Percentiles rank a stretch among this genome's conserved stretches.
phyloP scores from a whole-genome alignment of 2,797 vertebrate species.

The Myotis findleyi region DNA sequence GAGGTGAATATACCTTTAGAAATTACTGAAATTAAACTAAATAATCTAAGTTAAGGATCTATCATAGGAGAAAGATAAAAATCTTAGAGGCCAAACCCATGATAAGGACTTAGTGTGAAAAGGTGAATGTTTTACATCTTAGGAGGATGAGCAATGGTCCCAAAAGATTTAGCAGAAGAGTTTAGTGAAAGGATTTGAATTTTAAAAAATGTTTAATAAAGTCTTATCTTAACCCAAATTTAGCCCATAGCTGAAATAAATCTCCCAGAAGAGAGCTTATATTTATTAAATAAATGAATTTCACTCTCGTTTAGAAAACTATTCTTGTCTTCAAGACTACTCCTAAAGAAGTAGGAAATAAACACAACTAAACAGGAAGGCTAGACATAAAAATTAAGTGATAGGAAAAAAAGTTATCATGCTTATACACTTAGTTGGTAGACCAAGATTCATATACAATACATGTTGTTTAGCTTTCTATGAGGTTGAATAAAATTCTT shows the following conservation, averaged over 20 bases:
- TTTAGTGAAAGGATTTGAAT: background rate
- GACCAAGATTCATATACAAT: background rate
- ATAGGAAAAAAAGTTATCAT: background rate
- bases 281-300: background rate
- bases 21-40: background rate
- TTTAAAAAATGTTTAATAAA: background rate
- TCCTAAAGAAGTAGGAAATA: background rate
- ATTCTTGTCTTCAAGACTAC: background rate
- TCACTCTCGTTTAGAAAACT: background rate
- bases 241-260: background rate
- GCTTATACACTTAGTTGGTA: background rate
- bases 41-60: background rate
- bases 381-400: background rate
- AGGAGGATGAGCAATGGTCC: background rate
- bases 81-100: background rate
- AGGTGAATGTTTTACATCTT: background rate
- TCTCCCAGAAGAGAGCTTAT: background rate
- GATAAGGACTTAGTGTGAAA: background rate
- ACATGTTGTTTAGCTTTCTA: background rate
- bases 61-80: background rate
- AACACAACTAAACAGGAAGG: background rate
- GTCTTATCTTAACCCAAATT: background rate
- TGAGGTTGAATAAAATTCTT: background rate
- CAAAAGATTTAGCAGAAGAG: background rate
- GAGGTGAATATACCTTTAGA: background rate